Conservation (phyloP, 2,113 vertebrate genomes). For the Ailuropoda melanoleuca region DNA sequence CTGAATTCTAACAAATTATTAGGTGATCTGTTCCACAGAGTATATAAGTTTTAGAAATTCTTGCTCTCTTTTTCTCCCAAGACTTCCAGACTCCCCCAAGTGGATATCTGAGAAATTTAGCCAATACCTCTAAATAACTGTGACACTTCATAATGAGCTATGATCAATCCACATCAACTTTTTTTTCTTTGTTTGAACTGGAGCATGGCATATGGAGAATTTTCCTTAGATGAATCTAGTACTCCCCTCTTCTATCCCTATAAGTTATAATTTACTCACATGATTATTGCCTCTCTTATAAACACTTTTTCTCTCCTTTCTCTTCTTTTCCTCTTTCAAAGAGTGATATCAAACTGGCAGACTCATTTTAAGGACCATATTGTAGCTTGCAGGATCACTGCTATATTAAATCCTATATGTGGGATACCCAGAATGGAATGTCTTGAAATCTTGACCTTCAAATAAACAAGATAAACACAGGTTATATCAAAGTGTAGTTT, state of each 20-base stretch:
- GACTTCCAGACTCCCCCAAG: constrained; percentile 81
- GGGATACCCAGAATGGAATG: neutral
- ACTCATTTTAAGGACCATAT: constrained; percentile 3
- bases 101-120: constrained; percentile 76
- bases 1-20: neutral
- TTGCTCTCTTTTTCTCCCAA: neutral
- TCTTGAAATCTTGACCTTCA: neutral
- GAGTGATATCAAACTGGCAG: constrained; percentile 40
- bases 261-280: constrained; percentile 1
- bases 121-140: constrained; percentile 53
- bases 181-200: constrained; percentile 26
- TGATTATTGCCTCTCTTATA: neutral
- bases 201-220: neutral
- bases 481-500: neutral
- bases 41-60: constrained; percentile 66
- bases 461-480: constrained; percentile 25
- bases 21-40: neutral
- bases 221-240: neutral
- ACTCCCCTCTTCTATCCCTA: neutral
- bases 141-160: constrained; percentile 57
- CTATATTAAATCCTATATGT: neutral
- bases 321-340: neutral
- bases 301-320: neutral
- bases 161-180: constrained; percentile 45
- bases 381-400: neutral